These are phyloP conservation scores for Tetropium fuscum DNA, from an alignment of 2,888 invertebrate species.

Conservation along the genomic window DNA sequence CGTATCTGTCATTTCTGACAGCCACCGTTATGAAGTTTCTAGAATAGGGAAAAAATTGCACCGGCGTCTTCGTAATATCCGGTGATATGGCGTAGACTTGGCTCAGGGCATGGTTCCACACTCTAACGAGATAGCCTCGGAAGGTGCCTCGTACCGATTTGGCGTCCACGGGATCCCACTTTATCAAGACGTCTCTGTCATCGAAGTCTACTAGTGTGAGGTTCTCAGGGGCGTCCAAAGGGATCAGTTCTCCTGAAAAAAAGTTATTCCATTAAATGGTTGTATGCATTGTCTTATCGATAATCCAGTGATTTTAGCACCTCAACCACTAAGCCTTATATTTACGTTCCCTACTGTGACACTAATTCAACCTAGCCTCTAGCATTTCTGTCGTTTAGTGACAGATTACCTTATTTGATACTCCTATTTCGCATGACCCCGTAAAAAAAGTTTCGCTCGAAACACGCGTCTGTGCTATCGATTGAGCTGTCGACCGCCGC, in stretches of 20 bases:
- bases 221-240: conserved; percentile 53
- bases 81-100: conserved; percentile 57
- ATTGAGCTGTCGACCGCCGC: too few species aligned
- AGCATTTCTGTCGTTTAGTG: too few species aligned
- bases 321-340: too few species aligned
- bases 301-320: too few species aligned
- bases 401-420: too few species aligned
- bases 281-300: too few species aligned
- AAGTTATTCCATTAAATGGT: too few species aligned
- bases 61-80: conserved; percentile 50
- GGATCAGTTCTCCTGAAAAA: conserved; percentile 54
- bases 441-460: too few species aligned
- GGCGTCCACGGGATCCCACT: conserved; percentile 53
- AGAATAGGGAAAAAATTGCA: conserved; percentile 58
- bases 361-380: too few species aligned
- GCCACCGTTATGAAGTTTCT: conserved; percentile 58
- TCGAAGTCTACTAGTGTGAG: conserved; percentile 52
- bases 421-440: too few species aligned
- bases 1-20: conserved; percentile 57
- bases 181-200: conserved; percentile 51
- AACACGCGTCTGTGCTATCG: too few species aligned
- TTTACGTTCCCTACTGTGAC: too few species aligned
- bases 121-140: conserved; percentile 55
- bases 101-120: conserved; percentile 56
- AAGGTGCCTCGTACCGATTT: conserved; percentile 55